phyloP scores from a whole-genome alignment of 2,888 invertebrate genomes.

The Rhodophaea formosa region DNA sequence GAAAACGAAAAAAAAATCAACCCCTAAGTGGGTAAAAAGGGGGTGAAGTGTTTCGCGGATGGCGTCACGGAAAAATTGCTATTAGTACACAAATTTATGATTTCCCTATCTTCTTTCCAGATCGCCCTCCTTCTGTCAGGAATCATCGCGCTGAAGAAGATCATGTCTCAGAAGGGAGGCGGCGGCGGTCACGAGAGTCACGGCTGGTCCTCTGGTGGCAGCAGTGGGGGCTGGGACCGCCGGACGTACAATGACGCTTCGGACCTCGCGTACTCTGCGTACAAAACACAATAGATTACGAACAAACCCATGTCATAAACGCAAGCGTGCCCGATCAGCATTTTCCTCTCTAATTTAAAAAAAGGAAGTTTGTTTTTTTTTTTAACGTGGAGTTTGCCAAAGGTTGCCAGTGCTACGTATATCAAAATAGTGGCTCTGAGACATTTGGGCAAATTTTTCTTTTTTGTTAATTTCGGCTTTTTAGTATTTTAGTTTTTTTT shows the following conservation, averaged over 20 bases:
- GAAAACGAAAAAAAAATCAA: too few relatives aligned
- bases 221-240: slow-evolving; percentile 84
- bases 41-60: too few relatives aligned
- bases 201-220: slow-evolving; percentile 76
- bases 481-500: too few relatives aligned
- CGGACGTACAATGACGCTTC: slow-evolving; percentile 79
- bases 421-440: too few relatives aligned
- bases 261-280: slow-evolving; percentile 87
- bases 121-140: slow-evolving; percentile 90
- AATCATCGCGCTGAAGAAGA: slow-evolving; percentile 91
- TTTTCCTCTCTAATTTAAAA: not conserved
- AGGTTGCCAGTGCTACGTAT: too few relatives aligned
- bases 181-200: slow-evolving; percentile 75
- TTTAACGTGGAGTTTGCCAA: not conserved
- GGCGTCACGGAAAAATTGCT: too few relatives aligned
- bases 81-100: not conserved
- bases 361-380: not conserved
- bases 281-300: slow-evolving; percentile 57
- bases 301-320: not conserved
- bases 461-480: too few relatives aligned
- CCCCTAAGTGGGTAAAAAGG: too few relatives aligned
- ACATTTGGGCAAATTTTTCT: too few relatives aligned
- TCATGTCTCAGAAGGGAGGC: slow-evolving; percentile 85
- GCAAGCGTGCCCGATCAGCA: not conserved
- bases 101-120: slow-evolving; percentile 63